phyloP scores from a whole-genome alignment of 2,113 vertebrate genomes.

The Blennius ocellaris region DNA sequence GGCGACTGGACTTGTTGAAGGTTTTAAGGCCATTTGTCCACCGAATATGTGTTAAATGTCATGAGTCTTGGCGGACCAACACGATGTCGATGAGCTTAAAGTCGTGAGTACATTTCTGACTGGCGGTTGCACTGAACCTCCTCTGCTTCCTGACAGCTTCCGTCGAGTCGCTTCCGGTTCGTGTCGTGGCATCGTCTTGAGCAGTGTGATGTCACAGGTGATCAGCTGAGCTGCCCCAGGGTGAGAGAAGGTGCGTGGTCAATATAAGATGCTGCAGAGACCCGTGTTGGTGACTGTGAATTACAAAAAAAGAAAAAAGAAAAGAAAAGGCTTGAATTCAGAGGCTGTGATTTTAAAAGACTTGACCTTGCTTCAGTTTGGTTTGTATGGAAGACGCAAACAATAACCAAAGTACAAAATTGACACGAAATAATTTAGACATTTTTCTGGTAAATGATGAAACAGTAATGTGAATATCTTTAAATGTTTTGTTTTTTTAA shows the following conservation, averaged over 20 bases:
- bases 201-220: conserved; percentile 87
- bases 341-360: neutral
- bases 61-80: no score
- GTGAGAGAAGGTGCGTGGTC: conserved; percentile 90
- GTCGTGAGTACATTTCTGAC: neutral
- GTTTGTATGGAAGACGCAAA: neutral
- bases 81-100: neutral
- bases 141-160: conserved; percentile 82
- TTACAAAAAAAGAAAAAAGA: no score
- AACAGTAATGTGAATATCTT: neutral
- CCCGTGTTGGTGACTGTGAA: no score
- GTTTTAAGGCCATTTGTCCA: no score
- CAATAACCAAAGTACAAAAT: neutral
- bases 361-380: neutral
- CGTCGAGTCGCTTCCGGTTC: conserved; percentile 89
- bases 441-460: no score
- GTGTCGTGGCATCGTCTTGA: conserved; percentile 88
- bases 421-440: neutral
- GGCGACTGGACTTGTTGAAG: no score
- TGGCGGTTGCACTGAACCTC: neutral
- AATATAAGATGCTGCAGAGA: no score
- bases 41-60: no score
- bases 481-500: neutral
- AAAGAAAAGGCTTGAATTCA: neutral
- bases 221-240: conserved; percentile 91